Percentiles rank a stretch among this genome's conserved stretches.
phyloP scores from a whole-genome alignment of 2,797 vertebrate genomes.

The Danio jaintianensis region DNA sequence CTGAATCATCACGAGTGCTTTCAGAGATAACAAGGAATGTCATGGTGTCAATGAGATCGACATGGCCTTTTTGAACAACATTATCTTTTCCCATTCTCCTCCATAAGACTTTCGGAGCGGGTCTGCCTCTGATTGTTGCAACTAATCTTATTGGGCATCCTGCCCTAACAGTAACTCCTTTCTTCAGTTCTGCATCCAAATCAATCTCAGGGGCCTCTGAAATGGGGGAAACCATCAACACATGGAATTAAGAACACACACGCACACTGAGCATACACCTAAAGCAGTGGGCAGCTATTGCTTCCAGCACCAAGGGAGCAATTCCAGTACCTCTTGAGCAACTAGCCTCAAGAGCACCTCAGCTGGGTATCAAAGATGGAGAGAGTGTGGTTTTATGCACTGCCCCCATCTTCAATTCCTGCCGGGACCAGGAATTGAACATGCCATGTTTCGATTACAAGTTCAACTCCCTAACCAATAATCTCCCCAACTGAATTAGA shows the following conservation, averaged over 20 bases:
- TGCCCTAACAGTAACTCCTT: slow-evolving; percentile 91
- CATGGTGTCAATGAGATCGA: slow-evolving; percentile 97
- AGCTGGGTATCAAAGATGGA: too few species aligned
- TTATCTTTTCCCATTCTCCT: slow-evolving; percentile 96
- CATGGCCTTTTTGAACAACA: slow-evolving; percentile 93
- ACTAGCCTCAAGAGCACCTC: too few species aligned
- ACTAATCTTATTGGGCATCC: slow-evolving; percentile 96
- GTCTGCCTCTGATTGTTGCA: slow-evolving; percentile 93
- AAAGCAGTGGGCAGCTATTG: too few species aligned
- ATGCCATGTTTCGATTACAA: too few species aligned
- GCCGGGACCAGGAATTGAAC: too few species aligned
- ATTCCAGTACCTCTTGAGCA: too few species aligned
- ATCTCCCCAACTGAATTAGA: neutral
- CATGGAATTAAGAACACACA: neutral
- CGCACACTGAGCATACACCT: too few species aligned
- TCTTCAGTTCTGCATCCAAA: slow-evolving; percentile 92
- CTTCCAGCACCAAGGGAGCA: too few species aligned
- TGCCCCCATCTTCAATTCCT: too few species aligned
- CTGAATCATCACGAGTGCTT: slow-evolving; percentile 93
- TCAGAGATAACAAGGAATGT: slow-evolving; percentile 96
- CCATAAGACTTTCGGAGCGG: slow-evolving; percentile 92
- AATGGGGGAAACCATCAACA: slow-evolving; percentile 60
- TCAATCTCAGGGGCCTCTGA: slow-evolving; percentile 94
- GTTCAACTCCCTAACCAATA: too few species aligned
- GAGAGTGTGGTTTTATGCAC: too few species aligned